phyloP scores from a whole-genome alignment of 2,797 vertebrate species.

The Remorina albescens region DNA sequence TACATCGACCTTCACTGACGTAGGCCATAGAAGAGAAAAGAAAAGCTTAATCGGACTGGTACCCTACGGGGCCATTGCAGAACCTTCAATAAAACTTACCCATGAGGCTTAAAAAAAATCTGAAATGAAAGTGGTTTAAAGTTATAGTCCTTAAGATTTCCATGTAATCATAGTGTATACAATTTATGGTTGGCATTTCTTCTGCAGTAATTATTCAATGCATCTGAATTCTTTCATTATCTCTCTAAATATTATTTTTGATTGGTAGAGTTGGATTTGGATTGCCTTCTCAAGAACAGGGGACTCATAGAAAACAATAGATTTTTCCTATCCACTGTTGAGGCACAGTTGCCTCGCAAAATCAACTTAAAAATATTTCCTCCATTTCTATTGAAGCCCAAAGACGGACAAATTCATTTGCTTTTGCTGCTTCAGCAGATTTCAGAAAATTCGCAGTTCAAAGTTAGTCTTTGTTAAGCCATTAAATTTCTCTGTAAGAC shows the following conservation, averaged over 20 bases:
- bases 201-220: background rate
- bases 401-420: background rate
- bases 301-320: background rate
- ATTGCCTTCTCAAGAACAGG: background rate
- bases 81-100: slow-evolving; percentile 51
- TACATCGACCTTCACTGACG: slow-evolving; percentile 71
- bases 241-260: background rate
- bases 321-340: background rate
- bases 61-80: slow-evolving; percentile 62
- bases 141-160: slow-evolving; percentile 44
- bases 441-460: too few species aligned
- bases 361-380: background rate
- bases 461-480: too few species aligned
- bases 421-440: background rate
- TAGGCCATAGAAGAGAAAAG: slow-evolving; percentile 57
- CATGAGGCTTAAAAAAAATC: slow-evolving; percentile 27
- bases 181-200: background rate
- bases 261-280: background rate
- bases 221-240: background rate
- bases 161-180: background rate
- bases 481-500: too few species aligned
- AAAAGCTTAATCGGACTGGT: slow-evolving; percentile 81
- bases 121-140: slow-evolving; percentile 38
- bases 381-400: background rate
- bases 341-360: background rate